Evolutionary conservation across 2,113 vertebrate species (phyloP), one percentile per base, ranked within the genome.

Genomic region (Brienomyrus brachyistius): DNA sequence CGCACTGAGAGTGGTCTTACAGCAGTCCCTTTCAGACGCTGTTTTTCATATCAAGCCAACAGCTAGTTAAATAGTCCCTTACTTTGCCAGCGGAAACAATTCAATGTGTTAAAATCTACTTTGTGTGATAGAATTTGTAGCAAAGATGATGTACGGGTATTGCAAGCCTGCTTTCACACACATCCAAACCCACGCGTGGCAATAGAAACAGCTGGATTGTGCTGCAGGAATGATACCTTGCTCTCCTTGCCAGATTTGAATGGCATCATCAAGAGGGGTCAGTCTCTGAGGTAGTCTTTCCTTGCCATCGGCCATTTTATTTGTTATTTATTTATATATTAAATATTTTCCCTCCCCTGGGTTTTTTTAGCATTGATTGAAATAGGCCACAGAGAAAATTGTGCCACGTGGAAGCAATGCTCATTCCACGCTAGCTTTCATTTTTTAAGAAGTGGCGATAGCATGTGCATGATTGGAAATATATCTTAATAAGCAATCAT

Each of bases 341-440:
- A 86, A 50, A 88, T 90, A 83, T 77, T 88, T 66, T 54, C 45
- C 40, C 48, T 90, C 89, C 4, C 74, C 80, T 54, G 50, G 48
- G 43, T 88, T 66, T 90, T 89, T 70, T 50, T 89, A 84, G 82
- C 85, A 88, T 89, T 91, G 90, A 90, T 88, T 90, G 90, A 92
- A 93, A 91, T 88, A 92, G 91, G 90, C 91, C 90, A 90, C 86
- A 54, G 90, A 56, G 51, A 89, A 83, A 89, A 56, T 89, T 83
- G 48, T 40, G 47, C 74, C 47, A 21, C 10, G 5, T 10, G 48
- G 62, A 47, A 45, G 87, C 17, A 45, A 82, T 85, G 51, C n/a
- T 31, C 80, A 31, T 35, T 21, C 40, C 23, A 9, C 2, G n/a
- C 40, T 52, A 50, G n/a, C 52, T 66, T 59, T 47, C 40, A 84